Evolutionary conservation across 2,113 vertebrate genomes (phyloP).

Genomic region (Marcusenius ussheri): DNA sequence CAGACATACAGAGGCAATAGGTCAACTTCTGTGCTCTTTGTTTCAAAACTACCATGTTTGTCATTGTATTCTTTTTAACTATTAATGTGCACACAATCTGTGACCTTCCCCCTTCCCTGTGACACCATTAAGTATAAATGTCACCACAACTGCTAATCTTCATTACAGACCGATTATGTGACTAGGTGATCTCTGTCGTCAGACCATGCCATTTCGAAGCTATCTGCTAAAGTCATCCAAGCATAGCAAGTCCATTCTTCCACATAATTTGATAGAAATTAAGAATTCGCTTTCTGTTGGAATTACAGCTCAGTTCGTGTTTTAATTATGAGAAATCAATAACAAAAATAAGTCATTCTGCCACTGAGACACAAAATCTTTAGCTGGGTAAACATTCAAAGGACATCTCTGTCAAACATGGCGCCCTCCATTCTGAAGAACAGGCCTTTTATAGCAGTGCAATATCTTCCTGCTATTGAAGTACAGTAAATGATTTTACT

Average conservation of each 20-base stretch:
- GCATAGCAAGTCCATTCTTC: slow-evolving; percentile 14
- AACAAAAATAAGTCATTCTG: slow-evolving; percentile 16
- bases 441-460: neutral
- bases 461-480: neutral
- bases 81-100: neutral
- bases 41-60: neutral
- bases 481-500: neutral
- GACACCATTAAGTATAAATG: slow-evolving; percentile 9
- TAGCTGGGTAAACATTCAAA: neutral
- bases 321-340: slow-evolving; percentile 27
- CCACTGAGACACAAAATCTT: slow-evolving; percentile 19
- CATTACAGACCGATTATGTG: slow-evolving; percentile 6
- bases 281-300: slow-evolving; percentile 20
- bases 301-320: neutral
- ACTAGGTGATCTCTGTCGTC: slow-evolving; percentile 7
- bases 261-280: slow-evolving; percentile 22
- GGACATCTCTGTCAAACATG: neutral
- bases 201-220: slow-evolving; percentile 16
- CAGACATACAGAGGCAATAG: neutral
- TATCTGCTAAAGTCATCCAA: neutral
- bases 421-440: neutral
- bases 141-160: slow-evolving; percentile 9
- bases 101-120: neutral
- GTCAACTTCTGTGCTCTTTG: neutral
- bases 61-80: neutral